Evolutionary conservation across 2,888 invertebrate genomes (phyloP), one percentile per base, ranked within the genome.

Genomic region (Ophion ventricosus): DNA sequence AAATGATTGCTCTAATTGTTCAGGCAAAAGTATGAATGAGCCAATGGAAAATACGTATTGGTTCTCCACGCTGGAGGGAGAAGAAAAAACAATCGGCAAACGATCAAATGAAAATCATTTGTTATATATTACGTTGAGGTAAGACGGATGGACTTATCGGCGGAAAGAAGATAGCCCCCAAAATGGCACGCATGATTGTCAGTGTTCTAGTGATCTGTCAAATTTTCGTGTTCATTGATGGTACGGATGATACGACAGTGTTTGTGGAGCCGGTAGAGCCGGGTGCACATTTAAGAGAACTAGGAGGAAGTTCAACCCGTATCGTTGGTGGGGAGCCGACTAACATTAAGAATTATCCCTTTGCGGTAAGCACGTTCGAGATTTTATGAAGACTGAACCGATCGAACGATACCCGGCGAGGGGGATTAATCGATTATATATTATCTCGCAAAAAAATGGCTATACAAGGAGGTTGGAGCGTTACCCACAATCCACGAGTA

Each of bases 281-380:
- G 57, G 49, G n/a, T 25, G 17, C 66, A 79, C 23, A n/a, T 61
- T n/a, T 49, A 14, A 49, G 17, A 14, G 2, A 4, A 49, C 49
- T 61, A 43, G 29, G 79, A 2, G 56, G 67, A 35, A 70, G 87
- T 66, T 85, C 73, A 20, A 80, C 79, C 75, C 88, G 90, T 83
- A 88, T 91, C 54, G 77, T 91, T 73, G 91, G 91, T 59, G 91
- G 90, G 26, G 73, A 87, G 67, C 67, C 88, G 75, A 86, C 87
- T 54, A 69, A 80, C 76, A 89, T 91, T 83, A 88, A 80, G 75
- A 72, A 81, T n/a, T 90, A 89, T 83, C 91, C 91, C n/a, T 91
- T 87, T 69, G 67, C 84, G 73, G 91, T 91, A 87, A 75, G 87
- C 82, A 73, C 35, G 17, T 66, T 66, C 23, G 17, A 35, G 49